Base-by-base conservation (phyloP, 2,888 invertebrate species). In the Latrodectus hesperus region DNA sequence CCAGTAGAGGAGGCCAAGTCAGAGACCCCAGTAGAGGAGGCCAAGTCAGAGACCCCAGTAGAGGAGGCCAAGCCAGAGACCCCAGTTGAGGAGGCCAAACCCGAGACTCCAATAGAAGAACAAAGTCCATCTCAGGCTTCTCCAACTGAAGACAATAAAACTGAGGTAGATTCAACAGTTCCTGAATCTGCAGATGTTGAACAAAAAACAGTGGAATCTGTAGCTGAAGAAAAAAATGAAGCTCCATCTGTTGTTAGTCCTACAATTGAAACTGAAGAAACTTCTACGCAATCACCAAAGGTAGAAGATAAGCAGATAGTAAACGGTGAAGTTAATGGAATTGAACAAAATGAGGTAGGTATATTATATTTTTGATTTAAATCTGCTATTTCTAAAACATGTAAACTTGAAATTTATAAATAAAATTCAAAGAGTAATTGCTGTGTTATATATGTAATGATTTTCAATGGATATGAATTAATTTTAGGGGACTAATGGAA, bases 241-340 rank as follows among this genome's bases (percentile, higher is more conserved):
- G 38, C 38, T 38, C 38, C 38, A 38, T 38, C 38, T 38, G 22
- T 22, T 22, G 22, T 22, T 1, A 22, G 22, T 22, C 22, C 22
- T 22, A 38, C 6, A 38, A 6, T 38, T 38, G 38, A 76, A 65
- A 17, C 51, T 22, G 52, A 67, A 60, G 71, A 70, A n/a, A 38
- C 81, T n/a, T 12, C 64, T 3, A 38, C 38, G 2, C 38, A 9
- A 60, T 16, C 60, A 60, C 60, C 60, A 9, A 51, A 12, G 14
- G 67, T 49, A n/a, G 67, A 73, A 53, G 64, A 71, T 71, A 49
- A 70, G 22, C 51, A 38, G 22, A 38, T 52, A 55, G 38, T 38
- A 71, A 83, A 84, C 71, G 77, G 81, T 22, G 52, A 51, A 22
- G 26, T 83, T n/a, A 82, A 82, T 75, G 82, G 75, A 16, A 12